Percentiles rank a stretch among this genome's conserved stretches.
phyloP scores from a whole-genome alignment of 2,797 vertebrate genomes.

The Triplophysa yarkandensis region DNA sequence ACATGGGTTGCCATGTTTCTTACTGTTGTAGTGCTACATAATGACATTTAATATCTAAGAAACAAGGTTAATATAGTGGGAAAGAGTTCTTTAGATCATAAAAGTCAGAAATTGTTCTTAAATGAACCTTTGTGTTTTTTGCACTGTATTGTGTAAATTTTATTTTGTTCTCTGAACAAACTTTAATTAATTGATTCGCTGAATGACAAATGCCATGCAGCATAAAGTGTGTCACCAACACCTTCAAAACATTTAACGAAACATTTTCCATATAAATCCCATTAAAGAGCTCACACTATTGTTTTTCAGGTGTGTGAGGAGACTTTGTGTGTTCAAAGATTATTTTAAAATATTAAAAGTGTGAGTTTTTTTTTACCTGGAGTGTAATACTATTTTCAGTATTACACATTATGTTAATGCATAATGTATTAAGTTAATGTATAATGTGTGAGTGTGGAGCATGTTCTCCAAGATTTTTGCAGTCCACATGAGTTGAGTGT shows the following conservation, averaged over 20 bases:
- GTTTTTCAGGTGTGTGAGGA: conserved; percentile 1
- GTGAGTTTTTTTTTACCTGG: no score
- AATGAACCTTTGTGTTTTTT: no score
- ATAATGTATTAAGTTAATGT: not conserved
- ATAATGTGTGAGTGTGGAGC: not conserved
- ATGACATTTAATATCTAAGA: no score
- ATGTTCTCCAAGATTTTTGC: not conserved
- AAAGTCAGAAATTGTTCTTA: no score
- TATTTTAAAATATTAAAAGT: not conserved
- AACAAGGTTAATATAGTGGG: no score
- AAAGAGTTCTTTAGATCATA: no score
- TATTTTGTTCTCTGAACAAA: not conserved
- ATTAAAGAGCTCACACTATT: not conserved
- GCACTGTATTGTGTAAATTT: no score
- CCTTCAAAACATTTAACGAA: not conserved
- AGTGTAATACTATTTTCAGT: not conserved
- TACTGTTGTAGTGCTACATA: no score
- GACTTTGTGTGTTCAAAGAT: not conserved
- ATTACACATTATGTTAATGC: no score
- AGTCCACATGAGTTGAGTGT: not conserved
- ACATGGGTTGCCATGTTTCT: no score
- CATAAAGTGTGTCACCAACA: not conserved
- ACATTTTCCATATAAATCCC: not conserved
- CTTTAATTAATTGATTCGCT: not conserved
- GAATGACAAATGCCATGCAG: no score